phyloP scores from a whole-genome alignment of 2,888 invertebrate species.

The Bedellia somnulentella region DNA sequence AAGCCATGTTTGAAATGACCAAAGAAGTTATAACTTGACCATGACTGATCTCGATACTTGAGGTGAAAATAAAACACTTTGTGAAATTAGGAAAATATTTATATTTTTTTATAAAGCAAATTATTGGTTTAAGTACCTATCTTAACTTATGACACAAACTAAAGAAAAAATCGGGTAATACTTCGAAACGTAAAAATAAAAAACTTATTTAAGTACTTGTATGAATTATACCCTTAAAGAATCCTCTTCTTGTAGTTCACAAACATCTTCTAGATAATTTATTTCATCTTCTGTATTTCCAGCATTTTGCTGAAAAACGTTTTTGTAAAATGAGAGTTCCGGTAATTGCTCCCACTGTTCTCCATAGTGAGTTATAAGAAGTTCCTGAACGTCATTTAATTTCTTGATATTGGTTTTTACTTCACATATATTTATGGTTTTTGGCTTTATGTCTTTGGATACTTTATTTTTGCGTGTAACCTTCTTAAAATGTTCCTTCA shows the following conservation, averaged over 20 bases:
- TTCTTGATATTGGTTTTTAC: constrained; percentile 1
- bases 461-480: constrained; percentile 1
- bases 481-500: constrained; percentile 1
- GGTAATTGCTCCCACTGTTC: too few species aligned
- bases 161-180: too few species aligned
- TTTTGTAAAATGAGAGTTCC: too few species aligned
- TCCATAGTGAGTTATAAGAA: too few species aligned
- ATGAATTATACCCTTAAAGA: too few species aligned
- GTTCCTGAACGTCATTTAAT: background rate
- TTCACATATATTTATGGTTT: background rate
- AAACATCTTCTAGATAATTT: background rate
- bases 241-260: too few species aligned
- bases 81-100: too few species aligned
- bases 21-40: background rate
- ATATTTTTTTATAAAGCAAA: too few species aligned
- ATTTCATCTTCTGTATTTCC: constrained; percentile 1
- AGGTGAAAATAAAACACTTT: background rate
- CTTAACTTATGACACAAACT: too few species aligned
- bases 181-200: too few species aligned
- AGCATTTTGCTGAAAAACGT: background rate
- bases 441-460: constrained; percentile 1
- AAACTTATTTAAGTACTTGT: background rate
- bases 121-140: too few species aligned
- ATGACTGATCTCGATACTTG: background rate
- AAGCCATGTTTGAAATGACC: constrained; percentile 1